phyloP scores from a whole-genome alignment of 2,113 vertebrate genomes.

The Indicator indicator region DNA sequence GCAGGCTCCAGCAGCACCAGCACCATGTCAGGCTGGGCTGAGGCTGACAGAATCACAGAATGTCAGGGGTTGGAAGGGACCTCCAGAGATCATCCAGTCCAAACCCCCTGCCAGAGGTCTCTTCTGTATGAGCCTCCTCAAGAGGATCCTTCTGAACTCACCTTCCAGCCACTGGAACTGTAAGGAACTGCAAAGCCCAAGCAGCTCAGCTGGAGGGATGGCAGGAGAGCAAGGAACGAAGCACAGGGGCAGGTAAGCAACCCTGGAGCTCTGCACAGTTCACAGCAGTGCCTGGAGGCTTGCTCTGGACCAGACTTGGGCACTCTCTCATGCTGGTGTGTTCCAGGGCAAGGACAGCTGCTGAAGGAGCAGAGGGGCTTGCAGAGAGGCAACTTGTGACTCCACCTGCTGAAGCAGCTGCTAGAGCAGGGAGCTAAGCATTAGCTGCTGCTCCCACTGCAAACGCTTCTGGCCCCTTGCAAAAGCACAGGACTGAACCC shows the following conservation, averaged over 20 bases:
- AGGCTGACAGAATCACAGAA: not conserved
- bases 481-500: not conserved
- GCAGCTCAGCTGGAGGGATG: not conserved
- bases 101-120: not conserved
- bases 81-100: no score
- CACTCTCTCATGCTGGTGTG: fast-evolving
- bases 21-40: not conserved
- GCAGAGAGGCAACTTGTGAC: not conserved
- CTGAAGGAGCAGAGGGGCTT: not conserved
- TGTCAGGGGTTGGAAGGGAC: no score
- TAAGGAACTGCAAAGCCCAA: not conserved
- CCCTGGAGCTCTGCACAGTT: not conserved
- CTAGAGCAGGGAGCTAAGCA: not conserved
- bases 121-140: not conserved
- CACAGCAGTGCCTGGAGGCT: not conserved
- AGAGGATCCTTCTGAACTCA: not conserved
- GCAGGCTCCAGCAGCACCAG: not conserved
- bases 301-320: not conserved
- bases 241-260: not conserved
- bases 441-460: not conserved
- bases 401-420: not conserved
- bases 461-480: not conserved
- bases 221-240: not conserved
- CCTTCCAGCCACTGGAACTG: not conserved
- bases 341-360: not conserved